Conservation (phyloP, 2,797 vertebrate species). For the Enteromius mattozi region DNA sequence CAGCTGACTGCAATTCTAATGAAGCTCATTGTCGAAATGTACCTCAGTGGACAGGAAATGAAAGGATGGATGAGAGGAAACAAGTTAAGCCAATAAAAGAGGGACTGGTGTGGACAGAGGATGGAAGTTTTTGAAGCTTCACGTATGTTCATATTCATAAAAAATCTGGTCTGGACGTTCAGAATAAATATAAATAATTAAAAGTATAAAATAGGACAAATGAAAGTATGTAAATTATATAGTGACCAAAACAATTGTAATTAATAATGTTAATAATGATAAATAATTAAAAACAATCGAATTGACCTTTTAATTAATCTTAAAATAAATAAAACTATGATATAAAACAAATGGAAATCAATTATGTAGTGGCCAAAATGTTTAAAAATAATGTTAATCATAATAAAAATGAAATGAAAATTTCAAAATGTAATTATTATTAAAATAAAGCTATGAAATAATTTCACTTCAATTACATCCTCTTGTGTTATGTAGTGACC, state of each 20-base stretch:
- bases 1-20: constrained; percentile 10
- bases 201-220: background rate
- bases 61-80: constrained; percentile 70
- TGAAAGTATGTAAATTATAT: too few relatives aligned
- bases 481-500: background rate
- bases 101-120: constrained; percentile 2
- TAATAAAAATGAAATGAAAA: background rate
- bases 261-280: background rate
- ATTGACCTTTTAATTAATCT: background rate
- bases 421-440: background rate
- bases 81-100: constrained; percentile 53
- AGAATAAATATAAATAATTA: background rate
- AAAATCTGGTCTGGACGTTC: background rate
- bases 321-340: background rate
- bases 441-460: background rate
- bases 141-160: too few relatives aligned
- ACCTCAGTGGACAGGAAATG: constrained; percentile 67
- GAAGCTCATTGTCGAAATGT: constrained; percentile 1
- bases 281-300: background rate
- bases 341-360: background rate
- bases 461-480: too few relatives aligned
- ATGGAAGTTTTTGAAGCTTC: background rate
- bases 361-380: background rate
- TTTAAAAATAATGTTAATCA: background rate
- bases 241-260: background rate